A percentile compares a stretch with the other conserved stretches of the same genome.
These are phyloP conservation scores for Mesocricetus auratus DNA, from an alignment of 2,113 vertebrate species.

Conservation along the genomic window DNA sequence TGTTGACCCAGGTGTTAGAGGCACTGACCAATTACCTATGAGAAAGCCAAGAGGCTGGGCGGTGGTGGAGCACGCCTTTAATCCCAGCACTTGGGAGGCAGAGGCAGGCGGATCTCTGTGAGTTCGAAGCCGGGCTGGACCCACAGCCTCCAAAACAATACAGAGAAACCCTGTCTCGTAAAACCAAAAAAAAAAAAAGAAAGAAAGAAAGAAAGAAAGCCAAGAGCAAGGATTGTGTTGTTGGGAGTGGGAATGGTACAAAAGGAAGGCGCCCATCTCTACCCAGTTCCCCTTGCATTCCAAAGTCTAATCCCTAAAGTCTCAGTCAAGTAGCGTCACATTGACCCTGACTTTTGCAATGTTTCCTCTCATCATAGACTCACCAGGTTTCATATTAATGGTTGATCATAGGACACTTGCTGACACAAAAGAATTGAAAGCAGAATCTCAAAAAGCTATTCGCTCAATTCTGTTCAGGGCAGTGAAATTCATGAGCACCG, in stretches of 20 bases:
- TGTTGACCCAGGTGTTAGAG: neutral
- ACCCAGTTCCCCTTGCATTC: neutral
- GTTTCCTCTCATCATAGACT: neutral
- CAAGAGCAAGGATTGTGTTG: neutral
- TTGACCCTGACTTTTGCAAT: neutral
- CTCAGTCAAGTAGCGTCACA: neutral
- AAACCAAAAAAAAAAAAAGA: no score
- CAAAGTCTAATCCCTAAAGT: neutral
- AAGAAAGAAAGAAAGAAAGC: no score
- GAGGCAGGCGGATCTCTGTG: no score
- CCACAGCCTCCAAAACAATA: no score
- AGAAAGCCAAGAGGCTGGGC: no score
- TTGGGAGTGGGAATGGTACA: rapidly evolving
- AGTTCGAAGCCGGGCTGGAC: no score
- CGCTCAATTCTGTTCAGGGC: neutral
- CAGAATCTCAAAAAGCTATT: neutral
- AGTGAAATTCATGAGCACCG: neutral
- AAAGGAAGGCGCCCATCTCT: neutral
- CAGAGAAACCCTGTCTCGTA: no score
- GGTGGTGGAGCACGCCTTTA: no score
- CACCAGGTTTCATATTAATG: neutral
- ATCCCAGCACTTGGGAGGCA: no score
- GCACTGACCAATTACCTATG: neutral
- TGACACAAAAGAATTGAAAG: neutral
- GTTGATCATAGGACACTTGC: neutral